Evolutionary conservation across 2,797 vertebrate genomes (phyloP).

Genomic region (Tamandua tetradactyla): DNA sequence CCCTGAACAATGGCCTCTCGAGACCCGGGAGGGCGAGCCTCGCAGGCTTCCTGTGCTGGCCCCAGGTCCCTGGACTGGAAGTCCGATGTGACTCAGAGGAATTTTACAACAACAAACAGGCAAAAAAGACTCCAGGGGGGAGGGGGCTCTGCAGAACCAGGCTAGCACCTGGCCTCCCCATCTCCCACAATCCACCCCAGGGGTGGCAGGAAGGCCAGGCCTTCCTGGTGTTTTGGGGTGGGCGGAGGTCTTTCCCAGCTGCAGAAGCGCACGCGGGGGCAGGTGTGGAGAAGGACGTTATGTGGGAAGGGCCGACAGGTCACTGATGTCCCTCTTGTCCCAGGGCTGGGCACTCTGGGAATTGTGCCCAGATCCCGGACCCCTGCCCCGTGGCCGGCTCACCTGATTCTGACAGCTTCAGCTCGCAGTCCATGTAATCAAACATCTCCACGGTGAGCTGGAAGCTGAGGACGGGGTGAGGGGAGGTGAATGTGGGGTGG

Average conservation of each 20-base stretch:
- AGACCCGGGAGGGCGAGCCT: neutral
- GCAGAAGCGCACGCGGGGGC: no score
- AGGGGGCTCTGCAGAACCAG: neutral
- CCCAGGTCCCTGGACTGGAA: neutral
- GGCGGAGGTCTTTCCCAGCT: no score
- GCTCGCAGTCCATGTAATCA: conserved; percentile 96
- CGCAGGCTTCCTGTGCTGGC: neutral
- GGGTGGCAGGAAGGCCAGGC: neutral
- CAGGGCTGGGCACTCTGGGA: no score
- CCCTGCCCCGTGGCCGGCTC: conserved; percentile 64
- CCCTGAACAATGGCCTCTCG: neutral
- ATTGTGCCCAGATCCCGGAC: no score
- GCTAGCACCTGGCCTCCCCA: accelerated
- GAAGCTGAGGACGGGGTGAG: conserved; percentile 87
- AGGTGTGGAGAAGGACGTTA: no score
- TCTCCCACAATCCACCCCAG: no score
- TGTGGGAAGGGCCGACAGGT: no score
- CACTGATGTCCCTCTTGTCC: no score
- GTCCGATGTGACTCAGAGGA: neutral
- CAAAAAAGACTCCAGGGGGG: no score
- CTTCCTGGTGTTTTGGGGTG: neutral
- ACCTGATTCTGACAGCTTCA: conserved; percentile 96
- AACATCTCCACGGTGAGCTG: conserved; percentile 99
- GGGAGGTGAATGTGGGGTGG: neutral
- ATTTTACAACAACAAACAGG: neutral